Evolutionary conservation across 2,797 vertebrate genomes (phyloP).

Genomic region (Poecilia picta): DNA sequence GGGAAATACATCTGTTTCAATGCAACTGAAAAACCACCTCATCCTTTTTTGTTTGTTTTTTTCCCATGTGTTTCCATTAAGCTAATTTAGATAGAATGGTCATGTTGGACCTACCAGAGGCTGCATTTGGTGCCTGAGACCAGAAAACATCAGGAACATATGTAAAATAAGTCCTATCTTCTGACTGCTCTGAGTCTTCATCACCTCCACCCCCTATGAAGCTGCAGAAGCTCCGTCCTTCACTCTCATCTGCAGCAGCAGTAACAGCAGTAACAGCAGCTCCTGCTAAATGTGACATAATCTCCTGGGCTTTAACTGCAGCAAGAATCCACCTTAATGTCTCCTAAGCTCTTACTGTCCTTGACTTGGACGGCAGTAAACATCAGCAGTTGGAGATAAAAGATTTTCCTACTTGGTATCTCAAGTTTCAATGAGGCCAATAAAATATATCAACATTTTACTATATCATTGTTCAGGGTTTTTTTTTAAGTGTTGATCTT

Average conservation of each 20-base stretch:
- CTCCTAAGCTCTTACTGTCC: slow-evolving; percentile 45
- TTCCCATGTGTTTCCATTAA: too few species aligned
- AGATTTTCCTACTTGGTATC: background rate
- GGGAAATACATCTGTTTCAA: too few species aligned
- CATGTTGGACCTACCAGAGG: background rate
- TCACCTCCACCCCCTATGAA: slow-evolving; percentile 10
- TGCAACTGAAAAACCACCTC: too few species aligned
- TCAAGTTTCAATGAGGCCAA: background rate
- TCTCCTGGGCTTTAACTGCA: slow-evolving; percentile 63
- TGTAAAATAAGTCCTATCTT: slow-evolving; percentile 14
- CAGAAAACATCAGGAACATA: background rate
- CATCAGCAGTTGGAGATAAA: slow-evolving; percentile 4
- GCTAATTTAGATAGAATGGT: background rate
- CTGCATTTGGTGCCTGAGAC: background rate
- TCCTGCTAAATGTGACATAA: slow-evolving; percentile 57
- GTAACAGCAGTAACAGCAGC: slow-evolving; percentile 25
- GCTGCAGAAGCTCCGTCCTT: slow-evolving; percentile 18
- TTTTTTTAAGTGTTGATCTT: background rate
- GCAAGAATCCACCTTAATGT: slow-evolving; percentile 49
- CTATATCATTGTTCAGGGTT: background rate
- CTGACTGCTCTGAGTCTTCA: slow-evolving; percentile 31
- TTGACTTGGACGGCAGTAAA: slow-evolving; percentile 35
- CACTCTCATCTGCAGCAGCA: slow-evolving; percentile 18
- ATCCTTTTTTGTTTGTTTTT: too few species aligned
- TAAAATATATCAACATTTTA: background rate